Evolutionary conservation across 1,140 invertebrate genomes (phyloP), one percentile per base, ranked within the genome.

Genomic region (Choristoneura fumiferana): DNA sequence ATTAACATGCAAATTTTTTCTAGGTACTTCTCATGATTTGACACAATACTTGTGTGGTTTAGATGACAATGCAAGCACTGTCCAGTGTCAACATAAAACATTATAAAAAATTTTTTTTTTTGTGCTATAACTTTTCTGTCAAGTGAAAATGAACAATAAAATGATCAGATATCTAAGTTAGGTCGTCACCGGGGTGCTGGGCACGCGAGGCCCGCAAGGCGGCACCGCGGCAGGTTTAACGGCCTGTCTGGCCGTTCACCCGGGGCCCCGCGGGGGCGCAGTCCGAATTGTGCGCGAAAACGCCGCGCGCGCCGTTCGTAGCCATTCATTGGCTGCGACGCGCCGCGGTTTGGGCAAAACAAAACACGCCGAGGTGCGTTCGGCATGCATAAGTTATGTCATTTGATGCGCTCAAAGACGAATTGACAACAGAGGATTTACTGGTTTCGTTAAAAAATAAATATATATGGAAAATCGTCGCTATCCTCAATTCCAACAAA

Each of bases 231-330:
- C 80, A 85, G 78, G 85, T 84, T 85, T 86, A 87, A 85, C 81
- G 85, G 82, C 69, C 75, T 78, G 84, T 87, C 84, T 88, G 84
- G 84, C 84, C 84, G 78, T 87, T 87, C 77, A 86, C 82, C 84
- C 82, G 82, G 68, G 82, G 78, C 81, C 77, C 80, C 65, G 65
- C 75, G 78, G 81, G 82, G 72, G 80, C 71, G 40, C 57, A 14
- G 33, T 15, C 54, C 69, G 63, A 70, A 71, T 59, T 67, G 76
- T 73, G 83, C 78, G 84, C 84, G 84, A 87, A 85, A 85, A 81
- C 76, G 73, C 58, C 79, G 81, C 82, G 77, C 76, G 80, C 80
- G 80, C 80, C 81, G 79, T 76, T 49, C 12, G 10, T 15, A 15
- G 43, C 43, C 43, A 49, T 49, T 49, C 43, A 49, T 49, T 49